Percentiles rank a stretch among this genome's conserved stretches.
phyloP scores from a whole-genome alignment of 2,888 invertebrate genomes.

The Ormyrus thymus region DNA sequence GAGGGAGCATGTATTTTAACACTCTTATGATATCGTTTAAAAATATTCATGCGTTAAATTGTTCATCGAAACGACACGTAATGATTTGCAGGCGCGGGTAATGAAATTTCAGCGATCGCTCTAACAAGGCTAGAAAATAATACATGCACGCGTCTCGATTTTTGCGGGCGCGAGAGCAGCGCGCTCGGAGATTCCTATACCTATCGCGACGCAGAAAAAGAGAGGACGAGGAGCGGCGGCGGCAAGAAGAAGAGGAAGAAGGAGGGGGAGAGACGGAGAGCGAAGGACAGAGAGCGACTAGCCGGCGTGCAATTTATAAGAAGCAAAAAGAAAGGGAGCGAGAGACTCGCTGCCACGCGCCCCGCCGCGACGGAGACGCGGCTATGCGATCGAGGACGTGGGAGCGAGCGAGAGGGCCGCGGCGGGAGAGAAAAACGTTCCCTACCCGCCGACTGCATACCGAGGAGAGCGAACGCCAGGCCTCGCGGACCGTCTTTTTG shows the following conservation, averaged over 20 bases:
- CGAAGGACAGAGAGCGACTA: conserved; percentile 9
- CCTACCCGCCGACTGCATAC: conserved; percentile 56
- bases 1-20: neutral
- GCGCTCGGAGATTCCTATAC: neutral
- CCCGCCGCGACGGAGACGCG: conserved; percentile 49
- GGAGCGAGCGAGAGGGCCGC: conserved; percentile 27
- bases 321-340: conserved; percentile 48
- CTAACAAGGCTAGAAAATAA: neutral
- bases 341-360: conserved; percentile 52
- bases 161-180: conserved; percentile 10
- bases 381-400: conserved; percentile 20
- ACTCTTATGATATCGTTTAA: too few species aligned
- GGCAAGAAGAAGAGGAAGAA: conserved; percentile 26
- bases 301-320: conserved; percentile 49
- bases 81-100: too few species aligned
- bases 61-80: too few species aligned
- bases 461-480: conserved; percentile 48
- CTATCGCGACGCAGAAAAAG: conserved; percentile 4
- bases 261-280: conserved; percentile 16
- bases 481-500: conserved; percentile 37
- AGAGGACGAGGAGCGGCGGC: conserved; percentile 8
- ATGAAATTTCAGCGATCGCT: too few species aligned
- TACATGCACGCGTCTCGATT: neutral
- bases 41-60: too few species aligned
- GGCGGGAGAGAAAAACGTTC: conserved; percentile 46